Evolutionary conservation across 2,113 vertebrate species (phyloP).

Genomic region (Pantherophis guttatus): DNA sequence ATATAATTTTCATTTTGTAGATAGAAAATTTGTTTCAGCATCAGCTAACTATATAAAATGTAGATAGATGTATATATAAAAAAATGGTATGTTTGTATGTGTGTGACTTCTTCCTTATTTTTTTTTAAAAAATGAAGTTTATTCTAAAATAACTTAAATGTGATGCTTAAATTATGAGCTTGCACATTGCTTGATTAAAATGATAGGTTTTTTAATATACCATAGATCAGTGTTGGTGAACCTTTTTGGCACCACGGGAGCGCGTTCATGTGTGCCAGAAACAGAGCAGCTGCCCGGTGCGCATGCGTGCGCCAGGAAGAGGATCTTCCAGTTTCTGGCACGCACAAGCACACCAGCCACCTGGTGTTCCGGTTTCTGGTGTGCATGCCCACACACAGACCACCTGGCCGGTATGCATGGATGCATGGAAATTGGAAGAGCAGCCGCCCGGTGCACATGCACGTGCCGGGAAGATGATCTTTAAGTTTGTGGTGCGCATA

Average conservation of each 20-base stretch:
- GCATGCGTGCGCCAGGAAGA: no score
- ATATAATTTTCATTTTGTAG: background rate
- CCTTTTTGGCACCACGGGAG: no score
- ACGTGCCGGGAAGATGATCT: no score
- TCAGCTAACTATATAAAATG: background rate
- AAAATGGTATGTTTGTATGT: background rate
- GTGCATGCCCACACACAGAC: accelerated
- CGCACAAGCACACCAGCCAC: no score
- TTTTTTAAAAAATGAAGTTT: background rate
- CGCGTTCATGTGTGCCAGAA: no score
- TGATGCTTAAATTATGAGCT: background rate
- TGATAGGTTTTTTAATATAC: background rate
- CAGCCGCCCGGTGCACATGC: no score
- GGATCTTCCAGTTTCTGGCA: no score
- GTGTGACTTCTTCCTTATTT: background rate
- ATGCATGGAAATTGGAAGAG: accelerated
- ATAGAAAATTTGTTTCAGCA: background rate
- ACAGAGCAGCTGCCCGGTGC: no score
- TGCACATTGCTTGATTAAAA: background rate
- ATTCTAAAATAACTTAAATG: background rate
- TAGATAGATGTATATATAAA: background rate
- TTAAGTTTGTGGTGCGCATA: accelerated
- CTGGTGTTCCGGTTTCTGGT: no score
- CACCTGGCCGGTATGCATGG: no score
- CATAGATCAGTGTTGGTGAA: no score